Evolutionary conservation across 2,888 invertebrate species (phyloP), one percentile per base, ranked within the genome.

Genomic region (Sceliomorpha sp.): DNA sequence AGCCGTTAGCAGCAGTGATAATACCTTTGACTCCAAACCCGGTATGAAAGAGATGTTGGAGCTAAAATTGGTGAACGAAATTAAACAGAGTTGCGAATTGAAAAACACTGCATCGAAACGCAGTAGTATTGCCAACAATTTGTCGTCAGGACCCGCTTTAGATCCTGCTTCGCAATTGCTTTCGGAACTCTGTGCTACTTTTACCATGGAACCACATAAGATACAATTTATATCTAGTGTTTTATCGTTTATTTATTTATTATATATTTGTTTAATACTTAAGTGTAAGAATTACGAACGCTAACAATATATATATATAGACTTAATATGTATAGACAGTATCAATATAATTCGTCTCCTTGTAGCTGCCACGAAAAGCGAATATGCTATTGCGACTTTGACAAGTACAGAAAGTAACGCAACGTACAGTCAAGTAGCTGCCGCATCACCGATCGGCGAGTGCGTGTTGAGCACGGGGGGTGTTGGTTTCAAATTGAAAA

Each of bases 1-100:
- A 1, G 88, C 88, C 14, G 3, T 26, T 0, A 10, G 9, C 9
- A 62, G 70, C 37, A 75, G 70, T 71, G 50, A 56, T 44, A 63
- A 76, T 27, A 78, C 82, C n/a, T 82, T 85, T 36, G 90, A 89
- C 66, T 82, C 84, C 0, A 89, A 90, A 64, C 89, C 90, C 3
- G 91, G 92, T 20, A 92, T 94, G 91, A 96, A 96, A 80, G 96
- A 96, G 85, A 95, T 95, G 92, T 89, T 94, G 42, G 95, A 95
- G 82, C 88, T 94, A 42, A 94, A 95, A 84, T 88, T 95, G 15
- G 94, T 95, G 39, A 94, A 95, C 2, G 96, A 96, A 88, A 95
- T 96, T 59, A 95, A 95, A 85, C 95, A 95, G 83, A 90, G 92
- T 51, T 92, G 94, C 7, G 93, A 94, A 78, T 91, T 91, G 77